Base-by-base conservation (phyloP, 2,113 vertebrate genomes). In the Labeo catla region DNA sequence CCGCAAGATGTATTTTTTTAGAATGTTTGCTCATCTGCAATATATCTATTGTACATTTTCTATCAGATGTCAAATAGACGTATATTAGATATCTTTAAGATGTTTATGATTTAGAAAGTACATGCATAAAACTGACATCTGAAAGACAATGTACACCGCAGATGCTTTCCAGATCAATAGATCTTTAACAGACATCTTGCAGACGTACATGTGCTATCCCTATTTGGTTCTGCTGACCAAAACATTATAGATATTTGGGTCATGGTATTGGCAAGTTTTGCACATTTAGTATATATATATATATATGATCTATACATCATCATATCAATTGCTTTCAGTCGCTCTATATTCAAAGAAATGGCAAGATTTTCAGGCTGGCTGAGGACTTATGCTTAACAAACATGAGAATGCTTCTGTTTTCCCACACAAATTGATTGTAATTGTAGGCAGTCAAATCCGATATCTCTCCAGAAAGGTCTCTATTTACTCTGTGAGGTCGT, bases 401-500 rank as follows among this genome's bases (percentile, higher is more conserved):
- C 36, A 43, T 43, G 36, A 43, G 8, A 70, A 19, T 10, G 68
- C 21, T 72, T 70, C 19, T 47, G 72, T 47, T 49, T 77, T 78
- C 50, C 4, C 52, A 78, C 7, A 12, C 3, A 78, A 77, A 54
- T 3, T 34, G 8, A 77, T 77, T 50, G 74, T 52, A 77, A 78
- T 19, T 57, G 10, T 19, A 10, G 8, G 50, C 49, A 36, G 4
- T 78, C 23, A 57, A 57, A 54, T 78, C 74, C 8, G 23, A 77
- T 43, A 59, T 79, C 1, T 39, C 13, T 59, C 34, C 36, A 21
- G 9, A 79, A 39, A 59, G 52, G 16, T 79, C 19, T 63, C 34
- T 39, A 61, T 80, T 57, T 16, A 43, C 23, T 61, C 43, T 84
- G 54, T 45, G 13, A 72, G 76, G 72, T 86, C 81, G 63, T 72